Evolutionary conservation across 2,113 vertebrate genomes (phyloP).

Genomic region (Callospermophilus lateralis): DNA sequence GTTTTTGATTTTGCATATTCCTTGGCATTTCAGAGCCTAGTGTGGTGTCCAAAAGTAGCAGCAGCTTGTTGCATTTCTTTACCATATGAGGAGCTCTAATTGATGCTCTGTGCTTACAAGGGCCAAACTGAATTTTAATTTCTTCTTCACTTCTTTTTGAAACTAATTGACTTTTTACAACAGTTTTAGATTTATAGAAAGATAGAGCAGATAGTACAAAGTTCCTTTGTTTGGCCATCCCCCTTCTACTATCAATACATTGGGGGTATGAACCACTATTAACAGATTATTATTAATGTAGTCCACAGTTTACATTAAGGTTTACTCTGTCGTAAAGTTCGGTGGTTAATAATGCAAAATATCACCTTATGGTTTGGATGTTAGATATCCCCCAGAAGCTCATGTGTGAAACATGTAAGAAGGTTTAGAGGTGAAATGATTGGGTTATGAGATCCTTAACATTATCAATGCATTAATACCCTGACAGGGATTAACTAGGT

Average conservation of each 20-base stretch:
- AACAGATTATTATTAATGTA: background rate
- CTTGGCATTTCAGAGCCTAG: background rate
- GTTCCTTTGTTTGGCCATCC: background rate
- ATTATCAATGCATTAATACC: too few species aligned
- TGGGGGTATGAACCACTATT: background rate
- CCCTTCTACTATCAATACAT: background rate
- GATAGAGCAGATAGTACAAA: background rate
- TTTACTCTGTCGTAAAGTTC: background rate
- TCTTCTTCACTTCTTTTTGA: slow-evolving; percentile 23
- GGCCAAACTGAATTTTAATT: slow-evolving; percentile 32
- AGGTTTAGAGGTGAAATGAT: too few species aligned
- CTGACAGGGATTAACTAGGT: too few species aligned
- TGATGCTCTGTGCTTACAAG: background rate
- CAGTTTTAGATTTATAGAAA: slow-evolving; percentile 30
- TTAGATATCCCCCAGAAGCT: too few species aligned
- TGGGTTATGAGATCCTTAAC: too few species aligned
- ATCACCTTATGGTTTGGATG: background rate
- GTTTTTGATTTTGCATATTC: background rate
- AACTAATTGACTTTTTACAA: background rate
- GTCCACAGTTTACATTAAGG: background rate
- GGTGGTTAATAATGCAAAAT: background rate
- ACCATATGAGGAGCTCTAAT: background rate
- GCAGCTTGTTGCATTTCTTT: background rate
- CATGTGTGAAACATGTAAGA: too few species aligned
- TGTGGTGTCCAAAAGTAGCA: background rate